Conservation (phyloP, 2,113 vertebrate genomes). For the Syrrhaptes paradoxus region DNA sequence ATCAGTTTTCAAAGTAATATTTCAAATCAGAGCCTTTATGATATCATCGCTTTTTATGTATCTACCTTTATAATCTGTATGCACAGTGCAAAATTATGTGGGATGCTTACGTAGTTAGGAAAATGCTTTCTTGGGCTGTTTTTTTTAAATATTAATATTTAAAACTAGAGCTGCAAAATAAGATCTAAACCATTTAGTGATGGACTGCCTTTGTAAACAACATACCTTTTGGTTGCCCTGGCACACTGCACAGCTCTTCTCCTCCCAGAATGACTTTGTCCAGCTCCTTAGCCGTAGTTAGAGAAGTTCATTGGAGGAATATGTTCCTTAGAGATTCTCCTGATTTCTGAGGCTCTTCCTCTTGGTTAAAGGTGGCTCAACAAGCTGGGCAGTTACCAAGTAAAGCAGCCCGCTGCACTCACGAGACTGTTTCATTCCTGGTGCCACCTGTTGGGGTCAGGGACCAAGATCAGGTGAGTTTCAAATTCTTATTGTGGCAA, state of each 20-base stretch:
- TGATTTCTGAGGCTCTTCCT: constrained; percentile 74
- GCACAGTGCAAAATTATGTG: constrained; percentile 45
- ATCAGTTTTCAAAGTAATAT: constrained; percentile 27
- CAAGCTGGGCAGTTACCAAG: constrained; percentile 76
- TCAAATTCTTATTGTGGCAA: constrained; percentile 77
- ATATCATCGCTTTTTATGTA: constrained; percentile 70
- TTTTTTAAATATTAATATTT: constrained; percentile 40
- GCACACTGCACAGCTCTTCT: constrained; percentile 59
- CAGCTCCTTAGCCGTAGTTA: constrained; percentile 64
- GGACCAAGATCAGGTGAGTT: constrained; percentile 78
- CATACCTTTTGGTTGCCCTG: constrained; percentile 50
- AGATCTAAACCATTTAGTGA: constrained; percentile 73
- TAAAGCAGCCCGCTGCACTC: constrained; percentile 77
- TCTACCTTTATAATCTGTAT: constrained; percentile 39
- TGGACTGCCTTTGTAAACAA: constrained; percentile 59
- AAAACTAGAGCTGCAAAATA: constrained; percentile 78
- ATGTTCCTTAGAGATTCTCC: constrained; percentile 66
- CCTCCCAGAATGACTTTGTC: constrained; percentile 43
- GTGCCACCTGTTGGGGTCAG: constrained; percentile 77
- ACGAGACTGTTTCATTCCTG: constrained; percentile 77
- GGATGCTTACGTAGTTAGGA: constrained; percentile 73
- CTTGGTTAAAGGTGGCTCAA: constrained; percentile 77
- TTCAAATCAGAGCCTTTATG: constrained; percentile 48
- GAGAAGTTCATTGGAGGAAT: constrained; percentile 62
- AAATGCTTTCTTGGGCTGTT: constrained; percentile 71